Percentiles rank a stretch among this genome's conserved stretches.
These are phyloP conservation scores for Crocidura indochinensis DNA, from an alignment of 2,797 vertebrate species.

Conservation along the genomic window DNA sequence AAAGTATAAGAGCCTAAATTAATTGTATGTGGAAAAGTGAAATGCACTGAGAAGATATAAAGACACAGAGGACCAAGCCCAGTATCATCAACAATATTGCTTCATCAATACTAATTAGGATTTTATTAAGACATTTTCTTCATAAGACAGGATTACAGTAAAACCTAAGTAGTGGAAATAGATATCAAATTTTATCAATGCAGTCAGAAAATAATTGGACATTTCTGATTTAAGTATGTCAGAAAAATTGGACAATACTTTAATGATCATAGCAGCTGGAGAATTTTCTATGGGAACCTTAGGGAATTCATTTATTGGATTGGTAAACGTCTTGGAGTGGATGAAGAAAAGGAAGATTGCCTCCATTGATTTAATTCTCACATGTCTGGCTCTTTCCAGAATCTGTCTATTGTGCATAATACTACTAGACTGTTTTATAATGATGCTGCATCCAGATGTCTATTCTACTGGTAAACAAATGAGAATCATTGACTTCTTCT, in stretches of 20 bases:
- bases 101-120: constrained; percentile 35
- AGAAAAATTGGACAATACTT: not conserved
- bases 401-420: constrained; percentile 79
- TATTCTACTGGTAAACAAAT: constrained; percentile 58
- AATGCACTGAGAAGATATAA: not conserved
- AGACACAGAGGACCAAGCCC: not conserved
- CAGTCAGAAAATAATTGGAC: not conserved
- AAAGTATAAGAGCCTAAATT: constrained; percentile 65
- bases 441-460: constrained; percentile 69
- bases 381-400: constrained; percentile 84
- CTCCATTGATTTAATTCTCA: constrained; percentile 83
- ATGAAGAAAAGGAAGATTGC: constrained; percentile 82
- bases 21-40: constrained; percentile 41
- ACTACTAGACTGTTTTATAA: constrained; percentile 56
- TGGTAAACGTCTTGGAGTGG: constrained; percentile 82
- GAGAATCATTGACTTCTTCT: constrained; percentile 78
- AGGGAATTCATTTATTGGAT: constrained; percentile 86
- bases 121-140: constrained; percentile 39
- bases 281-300: constrained; percentile 80
- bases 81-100: not conserved
- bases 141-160: constrained; percentile 50
- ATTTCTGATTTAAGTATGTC: constrained; percentile 62
- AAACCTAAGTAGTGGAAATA: constrained; percentile 30
- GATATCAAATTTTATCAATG: not conserved
- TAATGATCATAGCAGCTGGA: constrained; percentile 74